phyloP scores from a whole-genome alignment of 2,113 vertebrate genomes.

The Pangasianodon gigas region DNA sequence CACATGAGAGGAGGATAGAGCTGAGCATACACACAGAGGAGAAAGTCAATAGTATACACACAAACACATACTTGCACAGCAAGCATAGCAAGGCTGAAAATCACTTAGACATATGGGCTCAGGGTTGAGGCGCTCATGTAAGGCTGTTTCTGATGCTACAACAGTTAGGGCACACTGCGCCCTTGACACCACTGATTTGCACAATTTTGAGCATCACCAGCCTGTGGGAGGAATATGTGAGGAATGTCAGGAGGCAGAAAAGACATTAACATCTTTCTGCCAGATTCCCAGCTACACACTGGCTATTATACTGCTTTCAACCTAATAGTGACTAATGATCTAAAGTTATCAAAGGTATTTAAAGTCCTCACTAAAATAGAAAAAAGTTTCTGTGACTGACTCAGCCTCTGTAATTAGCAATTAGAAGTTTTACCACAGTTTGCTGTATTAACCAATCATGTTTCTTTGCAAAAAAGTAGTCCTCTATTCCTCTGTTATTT shows the following conservation, averaged over 20 bases:
- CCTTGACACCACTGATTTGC: constrained; percentile 54
- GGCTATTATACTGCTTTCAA: neutral
- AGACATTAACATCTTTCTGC: constrained; percentile 1
- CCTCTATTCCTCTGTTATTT: neutral
- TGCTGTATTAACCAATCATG: neutral
- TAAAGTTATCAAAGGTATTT: constrained; percentile 10
- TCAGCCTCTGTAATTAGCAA: neutral
- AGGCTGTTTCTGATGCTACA: constrained; percentile 6
- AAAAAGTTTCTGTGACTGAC: neutral
- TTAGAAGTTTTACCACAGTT: neutral
- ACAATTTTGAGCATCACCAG: constrained; percentile 61
- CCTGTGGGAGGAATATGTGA: constrained; percentile 30
- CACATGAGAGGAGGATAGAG: neutral
- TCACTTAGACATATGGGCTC: neutral
- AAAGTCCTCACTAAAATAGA: neutral
- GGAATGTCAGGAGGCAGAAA: constrained; percentile 1
- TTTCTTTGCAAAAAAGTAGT: neutral
- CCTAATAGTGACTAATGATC: neutral
- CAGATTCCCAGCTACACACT: neutral
- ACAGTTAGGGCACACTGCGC: constrained; percentile 28
- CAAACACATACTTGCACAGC: neutral
- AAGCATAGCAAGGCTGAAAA: neutral
- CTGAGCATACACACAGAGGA: neutral
- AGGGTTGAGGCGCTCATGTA: neutral
- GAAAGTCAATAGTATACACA: neutral